A percentile compares a stretch with the other conserved stretches of the same genome.
Conservation (phyloP, 2,888 invertebrate genomes). For the Xestia sexstrigata region DNA sequence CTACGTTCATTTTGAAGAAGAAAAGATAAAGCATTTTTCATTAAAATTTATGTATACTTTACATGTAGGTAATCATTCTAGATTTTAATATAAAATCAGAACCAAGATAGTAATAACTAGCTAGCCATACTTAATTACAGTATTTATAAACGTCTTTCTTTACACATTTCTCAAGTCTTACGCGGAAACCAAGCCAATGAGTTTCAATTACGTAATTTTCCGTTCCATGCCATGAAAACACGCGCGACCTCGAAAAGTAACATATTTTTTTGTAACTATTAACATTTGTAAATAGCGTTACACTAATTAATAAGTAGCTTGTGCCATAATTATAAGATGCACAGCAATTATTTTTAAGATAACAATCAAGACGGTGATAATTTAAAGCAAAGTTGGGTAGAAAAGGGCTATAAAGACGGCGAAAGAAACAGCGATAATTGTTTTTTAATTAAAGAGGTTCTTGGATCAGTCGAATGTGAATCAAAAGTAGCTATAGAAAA, state of each 20-base stretch:
- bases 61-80: slow-evolving; percentile 8
- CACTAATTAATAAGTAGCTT: slow-evolving; percentile 58
- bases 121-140: slow-evolving; percentile 34
- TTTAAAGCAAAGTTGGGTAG: slow-evolving; percentile 44
- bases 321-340: slow-evolving; percentile 55
- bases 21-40: background rate
- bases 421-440: background rate
- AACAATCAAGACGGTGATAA: slow-evolving; percentile 53
- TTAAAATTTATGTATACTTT: background rate
- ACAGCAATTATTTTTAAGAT: slow-evolving; percentile 60
- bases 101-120: slow-evolving; percentile 5
- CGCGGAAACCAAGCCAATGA: slow-evolving; percentile 55
- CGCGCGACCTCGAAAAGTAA: slow-evolving; percentile 54
- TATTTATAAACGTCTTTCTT: slow-evolving; percentile 43
- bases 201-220: slow-evolving; percentile 56
- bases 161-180: slow-evolving; percentile 41
- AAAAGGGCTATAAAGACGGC: slow-evolving; percentile 33
- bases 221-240: slow-evolving; percentile 57
- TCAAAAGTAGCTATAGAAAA: background rate
- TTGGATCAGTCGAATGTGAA: background rate
- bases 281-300: slow-evolving; percentile 56
- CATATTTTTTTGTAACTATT: slow-evolving; percentile 39
- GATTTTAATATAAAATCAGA: slow-evolving; percentile 12
- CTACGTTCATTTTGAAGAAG: background rate
- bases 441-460: no score